phyloP scores from a whole-genome alignment of 2,888 invertebrate genomes.

The Acleris emargana region DNA sequence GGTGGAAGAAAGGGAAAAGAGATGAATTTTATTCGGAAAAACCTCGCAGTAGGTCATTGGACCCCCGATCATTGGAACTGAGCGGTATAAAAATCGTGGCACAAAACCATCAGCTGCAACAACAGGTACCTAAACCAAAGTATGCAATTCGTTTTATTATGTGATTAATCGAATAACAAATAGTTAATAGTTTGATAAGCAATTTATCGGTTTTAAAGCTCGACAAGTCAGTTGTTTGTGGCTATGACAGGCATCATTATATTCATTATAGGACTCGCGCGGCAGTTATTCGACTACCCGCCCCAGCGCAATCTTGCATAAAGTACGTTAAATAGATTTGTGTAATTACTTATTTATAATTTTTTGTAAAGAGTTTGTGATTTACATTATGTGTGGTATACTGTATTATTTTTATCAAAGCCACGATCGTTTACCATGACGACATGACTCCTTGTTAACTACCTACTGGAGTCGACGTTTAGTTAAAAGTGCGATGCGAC shows the following conservation, averaged over 20 bases:
- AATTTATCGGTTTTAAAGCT: slow-evolving; percentile 8
- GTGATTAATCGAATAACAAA: not conserved
- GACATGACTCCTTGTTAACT: slow-evolving; percentile 32
- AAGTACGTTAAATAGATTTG: slow-evolving; percentile 11
- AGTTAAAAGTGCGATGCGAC: slow-evolving; percentile 39
- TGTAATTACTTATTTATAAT: not conserved
- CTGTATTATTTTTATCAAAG: slow-evolving; percentile 3
- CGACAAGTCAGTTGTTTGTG: slow-evolving; percentile 12
- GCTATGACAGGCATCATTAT: slow-evolving; percentile 20
- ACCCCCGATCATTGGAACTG: slow-evolving; percentile 87
- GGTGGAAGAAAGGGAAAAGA: slow-evolving; percentile 86
- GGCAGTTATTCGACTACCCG: slow-evolving; percentile 18
- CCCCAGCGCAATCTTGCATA: not conserved
- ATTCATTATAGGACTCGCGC: not conserved
- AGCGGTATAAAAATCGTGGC: slow-evolving; percentile 86
- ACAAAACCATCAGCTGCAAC: slow-evolving; percentile 70
- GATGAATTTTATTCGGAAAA: slow-evolving; percentile 85
- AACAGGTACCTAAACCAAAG: slow-evolving; percentile 43
- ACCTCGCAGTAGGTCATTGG: slow-evolving; percentile 89
- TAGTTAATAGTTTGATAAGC: not conserved
- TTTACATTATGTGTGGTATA: slow-evolving; percentile 8
- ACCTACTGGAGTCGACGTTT: slow-evolving; percentile 41
- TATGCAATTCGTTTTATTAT: slow-evolving; percentile 10
- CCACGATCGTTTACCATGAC: slow-evolving; percentile 14
- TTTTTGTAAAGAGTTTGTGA: slow-evolving; percentile 5